Percentiles rank a stretch among this genome's conserved stretches.
Evolutionary conservation across 2,797 vertebrate species (phyloP).

Genomic region (Cyprinodon diabolis): DNA sequence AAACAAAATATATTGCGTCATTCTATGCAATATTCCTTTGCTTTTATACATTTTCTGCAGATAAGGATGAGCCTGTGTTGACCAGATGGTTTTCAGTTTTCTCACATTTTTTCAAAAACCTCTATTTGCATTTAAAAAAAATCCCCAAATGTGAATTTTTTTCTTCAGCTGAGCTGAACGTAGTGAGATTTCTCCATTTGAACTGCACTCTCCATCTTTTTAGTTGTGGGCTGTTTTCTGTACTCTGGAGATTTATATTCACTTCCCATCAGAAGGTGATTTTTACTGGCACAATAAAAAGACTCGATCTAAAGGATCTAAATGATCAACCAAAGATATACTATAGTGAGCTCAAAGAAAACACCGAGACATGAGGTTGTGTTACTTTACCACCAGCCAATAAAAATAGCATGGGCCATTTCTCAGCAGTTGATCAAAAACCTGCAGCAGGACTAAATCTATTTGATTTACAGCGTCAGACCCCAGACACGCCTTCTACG

Average conservation of each 20-base stretch:
- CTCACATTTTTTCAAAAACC: neutral
- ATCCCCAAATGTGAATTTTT: neutral
- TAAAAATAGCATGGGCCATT: neutral
- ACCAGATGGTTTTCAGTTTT: neutral
- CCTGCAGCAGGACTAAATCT: neutral
- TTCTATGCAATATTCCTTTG: neutral
- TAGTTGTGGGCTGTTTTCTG: neutral
- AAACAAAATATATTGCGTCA: neutral
- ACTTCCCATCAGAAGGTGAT: neutral
- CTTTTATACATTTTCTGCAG: neutral
- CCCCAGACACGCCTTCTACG: neutral
- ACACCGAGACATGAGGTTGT: neutral
- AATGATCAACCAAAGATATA: neutral
- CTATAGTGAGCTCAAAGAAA: neutral
- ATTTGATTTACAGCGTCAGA: neutral
- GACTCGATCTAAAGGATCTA: neutral
- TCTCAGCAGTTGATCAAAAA: neutral
- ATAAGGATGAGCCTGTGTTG: neutral
- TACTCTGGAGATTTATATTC: neutral
- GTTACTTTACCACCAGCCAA: slow-evolving; percentile 3
- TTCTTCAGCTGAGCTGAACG: neutral
- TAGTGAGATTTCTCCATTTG: neutral
- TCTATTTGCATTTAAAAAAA: neutral
- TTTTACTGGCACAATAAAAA: neutral
- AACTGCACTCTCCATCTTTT: neutral